A percentile compares a stretch with the other conserved stretches of the same genome.
Evolutionary conservation across 1,140 invertebrate species (phyloP).

Genomic region (Phymorhynchus buccinoides): DNA sequence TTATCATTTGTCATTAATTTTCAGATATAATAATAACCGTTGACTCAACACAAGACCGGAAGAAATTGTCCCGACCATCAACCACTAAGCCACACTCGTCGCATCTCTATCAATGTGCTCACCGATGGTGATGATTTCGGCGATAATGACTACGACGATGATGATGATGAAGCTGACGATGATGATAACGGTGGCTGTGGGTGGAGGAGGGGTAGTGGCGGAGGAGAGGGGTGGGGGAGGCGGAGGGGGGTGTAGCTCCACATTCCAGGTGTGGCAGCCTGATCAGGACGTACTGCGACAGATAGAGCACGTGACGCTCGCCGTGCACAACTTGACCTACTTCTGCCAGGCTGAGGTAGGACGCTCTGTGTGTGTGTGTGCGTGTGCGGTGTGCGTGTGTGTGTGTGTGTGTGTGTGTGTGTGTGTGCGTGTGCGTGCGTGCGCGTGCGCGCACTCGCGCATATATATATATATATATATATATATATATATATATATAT

Average conservation of each 20-base stretch:
- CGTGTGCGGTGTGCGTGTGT: conserved; percentile 18
- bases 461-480: conserved; percentile 5
- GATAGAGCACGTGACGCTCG: conserved; percentile 56
- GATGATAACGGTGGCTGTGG: not conserved
- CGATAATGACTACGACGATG: not conserved
- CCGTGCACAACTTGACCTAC: conserved; percentile 55
- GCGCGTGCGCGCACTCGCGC: not conserved
- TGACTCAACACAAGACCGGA: too few species aligned
- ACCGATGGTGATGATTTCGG: not conserved
- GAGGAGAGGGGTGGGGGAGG: not conserved
- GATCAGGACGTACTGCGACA: conserved; percentile 57
- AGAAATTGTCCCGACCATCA: too few species aligned
- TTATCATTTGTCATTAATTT: too few species aligned
- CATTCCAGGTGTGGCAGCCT: conserved; percentile 67
- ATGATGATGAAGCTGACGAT: not conserved
- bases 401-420: conserved; percentile 20
- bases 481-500: not conserved
- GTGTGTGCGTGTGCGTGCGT: not conserved
- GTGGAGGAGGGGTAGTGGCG: not conserved
- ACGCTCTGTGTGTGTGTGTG: not conserved
- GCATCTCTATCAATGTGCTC: not conserved
- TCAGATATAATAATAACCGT: too few species aligned
- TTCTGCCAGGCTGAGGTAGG: conserved; percentile 54
- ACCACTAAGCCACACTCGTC: too few species aligned
- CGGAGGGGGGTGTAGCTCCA: conserved; percentile 42